phyloP scores from a whole-genome alignment of 2,113 vertebrate genomes.

The Phocoena sinus region DNA sequence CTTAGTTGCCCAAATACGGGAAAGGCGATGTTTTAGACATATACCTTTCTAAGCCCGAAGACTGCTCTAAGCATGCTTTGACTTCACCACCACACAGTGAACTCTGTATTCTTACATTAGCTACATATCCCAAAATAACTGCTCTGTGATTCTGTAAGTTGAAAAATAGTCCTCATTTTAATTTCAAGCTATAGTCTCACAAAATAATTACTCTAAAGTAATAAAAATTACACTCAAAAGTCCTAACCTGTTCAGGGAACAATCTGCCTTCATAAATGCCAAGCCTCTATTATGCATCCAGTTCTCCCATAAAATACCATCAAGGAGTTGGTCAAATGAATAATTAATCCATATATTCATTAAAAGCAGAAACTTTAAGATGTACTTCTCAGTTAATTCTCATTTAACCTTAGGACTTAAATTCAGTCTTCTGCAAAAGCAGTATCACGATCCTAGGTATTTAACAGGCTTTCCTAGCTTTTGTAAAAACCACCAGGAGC shows the following conservation, averaged over 20 bases:
- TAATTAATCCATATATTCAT: not conserved
- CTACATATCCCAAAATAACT: not conserved
- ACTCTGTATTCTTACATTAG: not conserved
- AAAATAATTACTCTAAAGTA: constrained; percentile 6
- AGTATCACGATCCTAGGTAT: not conserved
- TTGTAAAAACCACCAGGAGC: not conserved
- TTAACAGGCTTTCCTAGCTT: not conserved
- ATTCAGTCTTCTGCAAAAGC: not conserved
- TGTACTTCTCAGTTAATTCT: not conserved
- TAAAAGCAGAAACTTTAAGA: constrained; percentile 11
- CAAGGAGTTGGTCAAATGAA: not conserved
- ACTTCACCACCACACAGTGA: not conserved
- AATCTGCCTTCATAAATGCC: not conserved
- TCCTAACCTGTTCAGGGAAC: not conserved
- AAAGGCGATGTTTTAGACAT: not conserved
- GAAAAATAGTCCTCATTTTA: not conserved
- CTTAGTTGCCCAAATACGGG: not conserved
- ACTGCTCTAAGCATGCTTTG: not conserved
- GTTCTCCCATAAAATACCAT: not conserved
- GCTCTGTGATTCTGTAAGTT: not conserved
- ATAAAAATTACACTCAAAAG: constrained; percentile 28
- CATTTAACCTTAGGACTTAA: not conserved
- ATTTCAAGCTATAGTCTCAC: not conserved
- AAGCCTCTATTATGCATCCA: not conserved
- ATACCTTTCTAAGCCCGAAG: not conserved